These are phyloP conservation scores for Tragelaphus strepsiceros DNA, from an alignment of 2,113 vertebrate genomes.

Conservation along the genomic window DNA sequence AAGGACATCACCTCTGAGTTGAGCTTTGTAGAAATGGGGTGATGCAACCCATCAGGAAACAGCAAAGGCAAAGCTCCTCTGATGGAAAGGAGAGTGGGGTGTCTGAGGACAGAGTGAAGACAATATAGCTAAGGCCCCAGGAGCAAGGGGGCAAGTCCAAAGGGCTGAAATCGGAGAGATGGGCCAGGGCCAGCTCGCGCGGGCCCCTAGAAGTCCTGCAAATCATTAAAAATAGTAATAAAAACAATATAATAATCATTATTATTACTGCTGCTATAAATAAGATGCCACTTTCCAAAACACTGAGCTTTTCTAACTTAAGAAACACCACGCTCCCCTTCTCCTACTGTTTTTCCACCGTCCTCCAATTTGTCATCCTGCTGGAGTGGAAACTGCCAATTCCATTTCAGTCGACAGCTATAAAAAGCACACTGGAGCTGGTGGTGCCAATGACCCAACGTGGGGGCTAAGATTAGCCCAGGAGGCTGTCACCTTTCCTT, in stretches of 20 bases:
- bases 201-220: conserved; percentile 8
- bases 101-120: neutral
- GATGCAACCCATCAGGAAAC: accelerated
- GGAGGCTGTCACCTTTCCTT: conserved; percentile 59
- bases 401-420: conserved; percentile 23
- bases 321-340: neutral
- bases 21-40: neutral
- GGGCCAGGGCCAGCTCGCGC: neutral
- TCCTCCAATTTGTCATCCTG: conserved; percentile 5
- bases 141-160: accelerated
- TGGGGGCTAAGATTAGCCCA: conserved; percentile 49
- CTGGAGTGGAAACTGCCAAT: conserved; percentile 34
- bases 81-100: neutral
- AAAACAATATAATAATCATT: conserved; percentile 33
- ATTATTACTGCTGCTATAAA: conserved; percentile 68
- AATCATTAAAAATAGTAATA: conserved; percentile 46
- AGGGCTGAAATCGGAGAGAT: neutral
- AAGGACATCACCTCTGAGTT: neutral
- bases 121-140: neutral
- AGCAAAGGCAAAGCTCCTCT: neutral
- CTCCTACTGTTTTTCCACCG: conserved; percentile 20
- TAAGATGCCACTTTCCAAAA: conserved; percentile 68
- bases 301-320: conserved; percentile 8
- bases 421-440: conserved; percentile 8
- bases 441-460: conserved; percentile 30